Conservation (phyloP, 30 jellyfish, hydroid and myxozoan species). For the Mastigias papua region DNA sequence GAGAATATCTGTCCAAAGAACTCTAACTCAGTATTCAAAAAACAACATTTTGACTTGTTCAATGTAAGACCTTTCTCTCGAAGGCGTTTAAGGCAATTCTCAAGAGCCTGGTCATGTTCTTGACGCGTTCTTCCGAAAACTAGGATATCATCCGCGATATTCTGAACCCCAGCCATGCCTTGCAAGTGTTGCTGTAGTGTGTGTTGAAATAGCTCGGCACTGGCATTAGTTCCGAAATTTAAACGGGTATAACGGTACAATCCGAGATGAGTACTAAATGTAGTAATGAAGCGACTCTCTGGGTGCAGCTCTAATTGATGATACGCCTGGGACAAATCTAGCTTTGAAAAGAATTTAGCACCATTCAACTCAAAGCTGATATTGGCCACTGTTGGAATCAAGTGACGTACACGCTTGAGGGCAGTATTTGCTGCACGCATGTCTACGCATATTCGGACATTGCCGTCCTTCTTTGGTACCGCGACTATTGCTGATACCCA, state of each 20-base stretch:
- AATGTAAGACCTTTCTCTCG: constrained; percentile 27
- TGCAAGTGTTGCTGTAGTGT: constrained; percentile 33
- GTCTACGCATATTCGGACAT: constrained; percentile 77
- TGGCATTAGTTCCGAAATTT: neutral
- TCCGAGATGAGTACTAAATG: constrained; percentile 29
- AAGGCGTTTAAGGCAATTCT: constrained; percentile 27
- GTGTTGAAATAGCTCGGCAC: constrained; percentile 51
- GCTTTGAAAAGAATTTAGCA: constrained; percentile 33
- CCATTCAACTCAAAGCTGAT: constrained; percentile 27
- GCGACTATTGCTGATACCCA: constrained; percentile 66
- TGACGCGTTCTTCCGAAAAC: constrained; percentile 50
- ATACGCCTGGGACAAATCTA: constrained; percentile 23
- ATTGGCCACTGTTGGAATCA: constrained; percentile 42
- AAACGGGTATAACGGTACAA: constrained; percentile 5
- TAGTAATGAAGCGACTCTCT: constrained; percentile 27
- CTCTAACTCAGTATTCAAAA: constrained; percentile 26
- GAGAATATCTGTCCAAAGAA: constrained; percentile 56
- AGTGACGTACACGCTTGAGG: constrained; percentile 57
- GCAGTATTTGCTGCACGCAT: constrained; percentile 81
- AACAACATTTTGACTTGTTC: constrained; percentile 32
- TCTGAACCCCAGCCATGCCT: constrained; percentile 22
- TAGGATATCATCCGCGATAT: constrained; percentile 59
- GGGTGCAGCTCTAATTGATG: constrained; percentile 29
- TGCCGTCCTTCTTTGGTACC: constrained; percentile 70
- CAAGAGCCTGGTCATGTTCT: constrained; percentile 60